phyloP scores from a whole-genome alignment of 2,888 invertebrate species.

The Tiphia femorata region DNA sequence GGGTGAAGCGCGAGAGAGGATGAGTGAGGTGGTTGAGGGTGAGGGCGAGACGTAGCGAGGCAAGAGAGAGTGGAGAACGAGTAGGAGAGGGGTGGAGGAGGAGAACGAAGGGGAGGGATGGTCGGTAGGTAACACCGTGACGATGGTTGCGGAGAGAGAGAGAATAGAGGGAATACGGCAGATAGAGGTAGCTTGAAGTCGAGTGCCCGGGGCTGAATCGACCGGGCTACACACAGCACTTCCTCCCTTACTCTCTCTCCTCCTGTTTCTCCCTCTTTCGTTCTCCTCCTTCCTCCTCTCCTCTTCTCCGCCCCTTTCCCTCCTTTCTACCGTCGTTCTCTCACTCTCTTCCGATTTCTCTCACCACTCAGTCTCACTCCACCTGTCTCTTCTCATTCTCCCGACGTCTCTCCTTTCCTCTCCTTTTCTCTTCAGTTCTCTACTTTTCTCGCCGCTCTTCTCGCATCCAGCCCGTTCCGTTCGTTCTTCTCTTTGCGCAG shows the following conservation, averaged over 20 bases:
- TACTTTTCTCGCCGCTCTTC: slow-evolving; percentile 28
- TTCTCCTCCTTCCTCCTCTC: slow-evolving; percentile 27
- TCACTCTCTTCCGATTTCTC: slow-evolving; percentile 24
- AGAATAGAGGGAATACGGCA: slow-evolving; percentile 63
- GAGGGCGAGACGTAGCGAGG: not conserved
- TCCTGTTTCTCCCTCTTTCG: slow-evolving; percentile 38
- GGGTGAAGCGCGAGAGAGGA: not conserved
- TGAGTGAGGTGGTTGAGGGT: not conserved
- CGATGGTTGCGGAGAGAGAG: slow-evolving; percentile 57
- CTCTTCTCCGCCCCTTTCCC: slow-evolving; percentile 39
- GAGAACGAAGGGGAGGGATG: slow-evolving; percentile 31
- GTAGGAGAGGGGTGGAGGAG: slow-evolving; percentile 27
- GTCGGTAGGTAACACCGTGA: slow-evolving; percentile 53
- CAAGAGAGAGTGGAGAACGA: slow-evolving; percentile 16
- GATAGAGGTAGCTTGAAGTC: slow-evolving; percentile 67
- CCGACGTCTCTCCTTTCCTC: slow-evolving; percentile 15
- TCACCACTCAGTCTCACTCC: slow-evolving; percentile 21
- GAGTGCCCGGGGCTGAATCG: slow-evolving; percentile 68
- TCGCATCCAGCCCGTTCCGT: slow-evolving; percentile 20
- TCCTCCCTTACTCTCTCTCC: slow-evolving; percentile 50
- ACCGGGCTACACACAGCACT: slow-evolving; percentile 61
- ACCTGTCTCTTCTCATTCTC: slow-evolving; percentile 5
- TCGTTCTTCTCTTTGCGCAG: slow-evolving; percentile 19
- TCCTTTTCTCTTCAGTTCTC: slow-evolving; percentile 15
- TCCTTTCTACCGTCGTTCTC: slow-evolving; percentile 10